These are phyloP conservation scores for Neomonachus schauinslandi DNA, from an alignment of 2,113 vertebrate species.

Conservation along the genomic window DNA sequence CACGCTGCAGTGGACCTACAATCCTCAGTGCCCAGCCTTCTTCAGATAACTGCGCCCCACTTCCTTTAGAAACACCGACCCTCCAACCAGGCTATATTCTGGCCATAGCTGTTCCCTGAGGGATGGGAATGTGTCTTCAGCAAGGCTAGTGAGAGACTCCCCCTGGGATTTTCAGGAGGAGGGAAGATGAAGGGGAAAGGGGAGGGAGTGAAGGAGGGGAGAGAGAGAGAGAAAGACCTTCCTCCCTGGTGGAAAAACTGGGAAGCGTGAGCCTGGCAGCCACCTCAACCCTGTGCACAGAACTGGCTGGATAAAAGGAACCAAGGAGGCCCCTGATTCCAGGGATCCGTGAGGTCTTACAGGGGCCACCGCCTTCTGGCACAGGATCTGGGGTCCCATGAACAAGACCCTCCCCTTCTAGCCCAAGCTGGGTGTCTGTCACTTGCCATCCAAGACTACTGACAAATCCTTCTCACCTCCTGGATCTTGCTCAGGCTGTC, in stretches of 20 bases:
- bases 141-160: background rate
- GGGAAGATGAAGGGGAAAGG: background rate
- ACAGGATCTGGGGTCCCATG: background rate
- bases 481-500: background rate
- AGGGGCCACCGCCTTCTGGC: background rate
- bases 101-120: background rate
- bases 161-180: background rate
- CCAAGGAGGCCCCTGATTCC: background rate
- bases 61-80: background rate
- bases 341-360: background rate
- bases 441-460: background rate
- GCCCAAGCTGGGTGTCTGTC: background rate
- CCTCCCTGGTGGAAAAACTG: background rate
- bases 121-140: background rate
- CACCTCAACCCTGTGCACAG: background rate
- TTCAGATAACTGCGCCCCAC: background rate
- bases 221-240: background rate
- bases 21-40: background rate
- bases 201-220: background rate
- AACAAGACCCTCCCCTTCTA: background rate
- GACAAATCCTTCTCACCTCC: background rate
- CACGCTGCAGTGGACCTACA: fast-evolving
- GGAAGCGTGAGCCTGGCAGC: background rate
- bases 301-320: background rate
- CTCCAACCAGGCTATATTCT: background rate